Conservation (phyloP, 2,888 invertebrate species). For the Eulithis prunata region DNA sequence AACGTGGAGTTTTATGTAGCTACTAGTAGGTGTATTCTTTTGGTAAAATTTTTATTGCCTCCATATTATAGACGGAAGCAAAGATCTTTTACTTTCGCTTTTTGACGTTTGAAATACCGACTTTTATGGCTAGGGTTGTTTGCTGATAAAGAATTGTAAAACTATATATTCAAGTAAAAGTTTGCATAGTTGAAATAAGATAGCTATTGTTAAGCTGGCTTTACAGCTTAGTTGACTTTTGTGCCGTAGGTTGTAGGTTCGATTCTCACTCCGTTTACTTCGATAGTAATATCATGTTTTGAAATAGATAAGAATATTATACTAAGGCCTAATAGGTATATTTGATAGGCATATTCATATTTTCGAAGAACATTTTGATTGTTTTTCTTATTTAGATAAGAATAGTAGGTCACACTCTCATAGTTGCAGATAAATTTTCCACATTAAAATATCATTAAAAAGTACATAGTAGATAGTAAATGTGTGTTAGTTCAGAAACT, state of each 20-base stretch:
- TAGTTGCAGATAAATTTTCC: constrained; percentile 27
- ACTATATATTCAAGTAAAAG: no score
- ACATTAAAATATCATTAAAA: constrained; percentile 31
- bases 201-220: not conserved
- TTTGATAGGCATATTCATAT: constrained; percentile 19
- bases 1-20: constrained; percentile 51
- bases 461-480: constrained; percentile 6
- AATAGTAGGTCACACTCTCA: constrained; percentile 25
- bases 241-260: not conserved
- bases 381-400: constrained; percentile 34
- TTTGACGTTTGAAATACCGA: constrained; percentile 32
- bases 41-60: constrained; percentile 54
- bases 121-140: constrained; percentile 40
- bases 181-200: constrained; percentile 19
- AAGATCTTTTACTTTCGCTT: constrained; percentile 48
- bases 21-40: constrained; percentile 52
- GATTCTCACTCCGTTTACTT: not conserved
- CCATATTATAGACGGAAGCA: constrained; percentile 51
- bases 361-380: constrained; percentile 25
- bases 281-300: no score
- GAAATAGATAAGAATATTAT: not conserved
- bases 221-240: not conserved
- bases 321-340: constrained; percentile 9
- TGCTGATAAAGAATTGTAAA: constrained; percentile 5
- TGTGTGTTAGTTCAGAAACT: no score